Evolutionary conservation across 1,140 invertebrate species (phyloP).

Genomic region (Aphaenogaster floridana): DNA sequence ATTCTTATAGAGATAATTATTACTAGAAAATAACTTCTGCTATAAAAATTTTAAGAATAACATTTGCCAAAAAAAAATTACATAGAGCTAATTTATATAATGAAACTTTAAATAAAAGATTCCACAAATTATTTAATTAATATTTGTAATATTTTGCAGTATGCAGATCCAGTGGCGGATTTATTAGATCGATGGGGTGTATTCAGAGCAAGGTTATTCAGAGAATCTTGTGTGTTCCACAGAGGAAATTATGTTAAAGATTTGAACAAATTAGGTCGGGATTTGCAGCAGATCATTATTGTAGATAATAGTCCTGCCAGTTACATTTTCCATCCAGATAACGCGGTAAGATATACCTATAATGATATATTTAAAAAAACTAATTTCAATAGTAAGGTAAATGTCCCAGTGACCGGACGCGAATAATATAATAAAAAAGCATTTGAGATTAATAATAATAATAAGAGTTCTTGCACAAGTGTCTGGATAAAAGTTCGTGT

Average conservation of each 20-base stretch:
- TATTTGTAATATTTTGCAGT: constrained; percentile 88
- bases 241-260: constrained; percentile 99
- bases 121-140: neutral
- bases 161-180: constrained; percentile 99
- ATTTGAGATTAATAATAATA: no score
- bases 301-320: constrained; percentile 99
- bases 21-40: neutral
- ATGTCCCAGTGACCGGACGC: no score
- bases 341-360: constrained; percentile 94
- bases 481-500: no score
- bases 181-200: constrained; percentile 99
- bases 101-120: neutral
- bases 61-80: neutral
- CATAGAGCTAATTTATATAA: constrained; percentile 12
- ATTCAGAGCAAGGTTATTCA: constrained; percentile 98
- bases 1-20: neutral
- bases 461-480: no score
- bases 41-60: neutral
- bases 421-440: no score
- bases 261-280: constrained; percentile 98
- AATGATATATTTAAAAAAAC: constrained; percentile 16
- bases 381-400: neutral
- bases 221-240: constrained; percentile 99
- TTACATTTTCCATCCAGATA: constrained; percentile 99
- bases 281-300: constrained; percentile 98